A percentile compares a stretch with the other conserved stretches of the same genome.
phyloP scores from a whole-genome alignment of 2,888 invertebrate genomes.

The Drosophila formosana region DNA sequence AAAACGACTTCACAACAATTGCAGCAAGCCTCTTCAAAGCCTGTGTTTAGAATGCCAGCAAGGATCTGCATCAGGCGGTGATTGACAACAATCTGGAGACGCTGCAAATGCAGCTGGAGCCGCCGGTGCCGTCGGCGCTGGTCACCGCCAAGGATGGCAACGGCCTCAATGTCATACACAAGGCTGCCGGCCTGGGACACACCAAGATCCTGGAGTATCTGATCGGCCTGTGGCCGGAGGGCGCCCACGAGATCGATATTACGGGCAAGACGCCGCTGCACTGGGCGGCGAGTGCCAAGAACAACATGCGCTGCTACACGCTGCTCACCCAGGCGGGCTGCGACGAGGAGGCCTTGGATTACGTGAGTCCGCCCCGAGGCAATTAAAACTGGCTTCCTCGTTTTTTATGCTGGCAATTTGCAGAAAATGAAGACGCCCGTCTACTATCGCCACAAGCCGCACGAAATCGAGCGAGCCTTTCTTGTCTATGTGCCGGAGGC shows the following conservation, averaged over 20 bases:
- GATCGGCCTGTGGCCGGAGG: slow-evolving; percentile 89
- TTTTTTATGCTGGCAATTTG: slow-evolving; percentile 33
- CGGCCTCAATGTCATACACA: slow-evolving; percentile 94
- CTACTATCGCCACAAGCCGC: slow-evolving; percentile 91
- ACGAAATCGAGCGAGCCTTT: slow-evolving; percentile 91
- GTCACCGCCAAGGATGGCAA: slow-evolving; percentile 91
- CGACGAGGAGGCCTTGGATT: slow-evolving; percentile 93
- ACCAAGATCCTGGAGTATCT: slow-evolving; percentile 91
- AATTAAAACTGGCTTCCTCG: slow-evolving; percentile 53
- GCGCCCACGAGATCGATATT: slow-evolving; percentile 90
- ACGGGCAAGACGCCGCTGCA: slow-evolving; percentile 95
- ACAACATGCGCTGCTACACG: slow-evolving; percentile 91
- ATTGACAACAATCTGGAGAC: slow-evolving; percentile 91
- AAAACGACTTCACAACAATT: background rate
- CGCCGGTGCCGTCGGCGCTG: slow-evolving; percentile 90
- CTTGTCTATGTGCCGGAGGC: slow-evolving; percentile 92
- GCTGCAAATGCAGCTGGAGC: slow-evolving; percentile 88
- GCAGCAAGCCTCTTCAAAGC: slow-evolving; percentile 56
- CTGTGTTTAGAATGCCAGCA: slow-evolving; percentile 89
- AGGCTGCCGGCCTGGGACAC: slow-evolving; percentile 94
- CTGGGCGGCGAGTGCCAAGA: slow-evolving; percentile 93
- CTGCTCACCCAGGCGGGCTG: slow-evolving; percentile 93
- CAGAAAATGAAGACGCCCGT: slow-evolving; percentile 94
- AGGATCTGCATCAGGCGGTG: slow-evolving; percentile 92
- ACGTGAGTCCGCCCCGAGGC: slow-evolving; percentile 87